Percentiles rank a stretch among this genome's conserved stretches.
phyloP scores from a whole-genome alignment of 2,888 invertebrate genomes.

The Entomobrya proxima region DNA sequence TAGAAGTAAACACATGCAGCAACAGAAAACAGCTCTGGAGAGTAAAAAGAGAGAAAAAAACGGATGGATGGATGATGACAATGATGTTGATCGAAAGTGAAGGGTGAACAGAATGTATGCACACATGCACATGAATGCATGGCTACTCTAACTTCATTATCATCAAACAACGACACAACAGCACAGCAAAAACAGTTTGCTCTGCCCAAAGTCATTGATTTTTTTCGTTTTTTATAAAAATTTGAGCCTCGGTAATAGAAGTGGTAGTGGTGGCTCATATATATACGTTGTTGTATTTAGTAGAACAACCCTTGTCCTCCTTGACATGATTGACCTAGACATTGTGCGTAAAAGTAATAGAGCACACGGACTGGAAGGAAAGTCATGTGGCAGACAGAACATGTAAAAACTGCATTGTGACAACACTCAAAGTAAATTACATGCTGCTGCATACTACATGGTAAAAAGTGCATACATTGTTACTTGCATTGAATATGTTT shows the following conservation, averaged over 20 bases:
- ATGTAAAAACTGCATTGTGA: neutral
- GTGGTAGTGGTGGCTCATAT: neutral
- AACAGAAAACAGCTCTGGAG: too few relatives aligned
- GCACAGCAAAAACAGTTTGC: neutral
- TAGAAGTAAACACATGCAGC: neutral
- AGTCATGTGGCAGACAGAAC: constrained; percentile 58
- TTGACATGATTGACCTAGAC: constrained; percentile 69
- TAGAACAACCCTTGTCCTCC: constrained; percentile 36
- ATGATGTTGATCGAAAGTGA: constrained; percentile 63
- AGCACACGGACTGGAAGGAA: constrained; percentile 7
- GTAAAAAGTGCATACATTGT: neutral
- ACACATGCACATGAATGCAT: constrained; percentile 63
- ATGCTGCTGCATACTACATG: neutral
- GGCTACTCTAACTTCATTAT: constrained; percentile 64
- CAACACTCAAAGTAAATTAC: neutral
- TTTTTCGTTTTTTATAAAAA: constrained; percentile 46
- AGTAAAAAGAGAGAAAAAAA: constrained; percentile 2
- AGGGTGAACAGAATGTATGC: constrained; percentile 55
- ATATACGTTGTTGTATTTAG: constrained; percentile 14
- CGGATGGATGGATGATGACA: constrained; percentile 62
- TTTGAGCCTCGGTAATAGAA: neutral
- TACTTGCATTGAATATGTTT: neutral
- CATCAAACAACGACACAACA: constrained; percentile 53
- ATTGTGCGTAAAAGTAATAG: constrained; percentile 54
- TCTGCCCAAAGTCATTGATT: constrained; percentile 59